Percentiles rank a stretch among this genome's conserved stretches.
phyloP scores from a whole-genome alignment of 2,113 vertebrate species.

The Regulus satrapa region DNA sequence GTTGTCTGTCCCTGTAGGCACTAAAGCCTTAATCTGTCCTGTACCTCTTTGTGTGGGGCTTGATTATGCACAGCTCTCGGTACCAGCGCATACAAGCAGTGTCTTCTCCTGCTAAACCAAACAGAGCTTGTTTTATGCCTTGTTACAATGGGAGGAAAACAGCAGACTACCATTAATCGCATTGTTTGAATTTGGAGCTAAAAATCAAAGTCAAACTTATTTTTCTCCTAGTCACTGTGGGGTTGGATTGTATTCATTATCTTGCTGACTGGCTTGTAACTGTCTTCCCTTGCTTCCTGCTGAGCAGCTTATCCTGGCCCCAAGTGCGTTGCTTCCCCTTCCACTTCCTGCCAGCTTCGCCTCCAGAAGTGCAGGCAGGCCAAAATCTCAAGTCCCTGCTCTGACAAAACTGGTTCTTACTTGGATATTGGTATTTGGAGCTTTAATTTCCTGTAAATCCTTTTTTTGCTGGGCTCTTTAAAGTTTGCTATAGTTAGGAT shows the following conservation, averaged over 20 bases:
- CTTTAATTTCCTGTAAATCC: constrained; percentile 9
- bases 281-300: constrained; percentile 26
- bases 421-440: not conserved
- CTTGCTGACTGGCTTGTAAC: not conserved
- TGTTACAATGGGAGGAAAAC: constrained; percentile 26
- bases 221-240: not conserved
- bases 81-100: not conserved
- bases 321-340: constrained; percentile 31
- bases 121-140: not conserved
- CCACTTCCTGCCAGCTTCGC: constrained; percentile 22
- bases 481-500: not conserved
- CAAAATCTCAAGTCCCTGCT: not conserved
- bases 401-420: not conserved
- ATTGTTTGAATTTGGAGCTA: constrained; percentile 3
- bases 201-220: not conserved
- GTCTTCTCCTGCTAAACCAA: not conserved
- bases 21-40: not conserved
- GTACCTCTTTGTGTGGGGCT: not conserved
- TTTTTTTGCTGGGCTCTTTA: not conserved
- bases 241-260: not conserved
- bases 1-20: not conserved
- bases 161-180: not conserved
- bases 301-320: not conserved
- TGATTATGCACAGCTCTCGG: not conserved
- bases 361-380: not conserved